phyloP scores from a whole-genome alignment of 2,113 vertebrate genomes.

The Psilopogon haemacephalus region DNA sequence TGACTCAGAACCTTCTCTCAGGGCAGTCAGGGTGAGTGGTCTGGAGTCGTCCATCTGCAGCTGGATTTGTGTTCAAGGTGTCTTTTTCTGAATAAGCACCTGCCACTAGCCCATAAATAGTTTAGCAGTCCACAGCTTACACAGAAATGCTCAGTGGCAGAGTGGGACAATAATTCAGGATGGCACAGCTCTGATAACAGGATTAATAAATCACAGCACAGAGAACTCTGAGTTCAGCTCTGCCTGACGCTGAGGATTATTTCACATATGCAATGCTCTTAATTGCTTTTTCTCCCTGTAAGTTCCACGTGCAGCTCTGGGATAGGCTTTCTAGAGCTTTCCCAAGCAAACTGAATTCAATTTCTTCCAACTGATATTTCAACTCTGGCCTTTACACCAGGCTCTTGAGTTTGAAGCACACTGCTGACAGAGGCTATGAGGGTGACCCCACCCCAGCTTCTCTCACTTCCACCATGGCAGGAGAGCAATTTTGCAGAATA shows the following conservation, averaged over 20 bases:
- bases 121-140: slow-evolving; percentile 14
- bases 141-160: slow-evolving; percentile 3
- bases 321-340: not conserved
- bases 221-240: slow-evolving; percentile 1
- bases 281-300: slow-evolving; percentile 4
- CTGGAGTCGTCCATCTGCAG: not conserved
- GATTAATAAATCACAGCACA: slow-evolving; percentile 26
- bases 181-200: slow-evolving; percentile 35
- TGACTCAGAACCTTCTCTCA: not conserved
- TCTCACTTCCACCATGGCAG: not conserved
- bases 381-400: not conserved
- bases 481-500: not conserved
- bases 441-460: not conserved
- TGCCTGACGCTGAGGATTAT: slow-evolving; percentile 28
- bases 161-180: slow-evolving; percentile 5
- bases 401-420: not conserved
- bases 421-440: not conserved
- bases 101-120: not conserved
- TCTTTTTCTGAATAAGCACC: slow-evolving; percentile 9
- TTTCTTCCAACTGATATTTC: not conserved
- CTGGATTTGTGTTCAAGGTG: not conserved
- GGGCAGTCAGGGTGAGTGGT: not conserved
- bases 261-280: not conserved
- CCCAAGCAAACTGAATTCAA: not conserved
- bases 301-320: not conserved